phyloP scores from a whole-genome alignment of 2,797 vertebrate genomes.

The Alfaro cultratus region DNA sequence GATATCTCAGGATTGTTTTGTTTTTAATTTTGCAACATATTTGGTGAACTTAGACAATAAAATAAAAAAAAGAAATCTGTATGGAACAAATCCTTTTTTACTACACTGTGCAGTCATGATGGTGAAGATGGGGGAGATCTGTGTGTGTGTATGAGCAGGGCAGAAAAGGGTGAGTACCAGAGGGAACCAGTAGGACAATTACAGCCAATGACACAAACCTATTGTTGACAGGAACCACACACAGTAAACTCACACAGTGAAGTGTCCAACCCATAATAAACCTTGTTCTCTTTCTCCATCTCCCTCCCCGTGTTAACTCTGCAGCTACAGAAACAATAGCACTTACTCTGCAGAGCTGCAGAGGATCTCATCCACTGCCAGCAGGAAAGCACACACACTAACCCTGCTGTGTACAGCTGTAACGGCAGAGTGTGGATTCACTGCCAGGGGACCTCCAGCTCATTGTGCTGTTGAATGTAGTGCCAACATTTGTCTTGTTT shows the following conservation, averaged over 20 bases:
- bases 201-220: conserved; percentile 28
- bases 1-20: not conserved
- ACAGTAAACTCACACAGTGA: conserved; percentile 25
- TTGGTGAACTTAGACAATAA: not conserved
- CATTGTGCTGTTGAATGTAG: conserved; percentile 29
- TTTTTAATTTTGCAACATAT: not conserved
- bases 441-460: conserved; percentile 6
- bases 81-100: not conserved
- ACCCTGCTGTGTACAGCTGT: conserved; percentile 29
- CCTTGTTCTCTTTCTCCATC: conserved; percentile 19
- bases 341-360: conserved; percentile 59
- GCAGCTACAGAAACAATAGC: conserved; percentile 71
- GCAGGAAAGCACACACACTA: conserved; percentile 60
- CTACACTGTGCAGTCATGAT: not conserved
- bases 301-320: conserved; percentile 37
- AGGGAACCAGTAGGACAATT: conserved; percentile 25
- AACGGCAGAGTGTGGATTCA: conserved; percentile 23
- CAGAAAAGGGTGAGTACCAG: conserved; percentile 26
- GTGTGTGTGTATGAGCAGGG: conserved; percentile 5
- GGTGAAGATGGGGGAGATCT: not conserved
- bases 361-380: conserved; percentile 64
- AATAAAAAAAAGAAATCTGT: not conserved
- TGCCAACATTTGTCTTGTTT: conserved; percentile 27
- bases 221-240: conserved; percentile 52
- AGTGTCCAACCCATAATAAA: conserved; percentile 49